Evolutionary conservation across 2,797 vertebrate species (phyloP).

Genomic region (Tiaroga cobitis): DNA sequence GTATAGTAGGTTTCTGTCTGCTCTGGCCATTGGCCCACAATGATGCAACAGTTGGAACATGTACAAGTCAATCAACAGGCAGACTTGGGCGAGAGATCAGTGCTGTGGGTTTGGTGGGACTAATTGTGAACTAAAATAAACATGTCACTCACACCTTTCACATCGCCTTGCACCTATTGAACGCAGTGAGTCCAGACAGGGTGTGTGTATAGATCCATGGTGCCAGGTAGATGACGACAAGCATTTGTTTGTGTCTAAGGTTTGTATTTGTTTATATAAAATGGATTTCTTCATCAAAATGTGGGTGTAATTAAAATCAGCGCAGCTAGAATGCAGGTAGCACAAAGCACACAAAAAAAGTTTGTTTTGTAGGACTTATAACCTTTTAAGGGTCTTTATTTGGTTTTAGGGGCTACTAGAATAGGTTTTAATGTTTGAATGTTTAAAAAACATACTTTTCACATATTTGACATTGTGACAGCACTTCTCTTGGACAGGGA

Average conservation of each 20-base stretch:
- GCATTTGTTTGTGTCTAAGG: slow-evolving; percentile 17
- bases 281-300: background rate
- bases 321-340: background rate
- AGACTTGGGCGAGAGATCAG: slow-evolving; percentile 13
- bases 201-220: background rate
- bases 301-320: background rate
- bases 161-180: slow-evolving; percentile 6
- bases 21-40: slow-evolving; percentile 5
- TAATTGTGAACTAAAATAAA: slow-evolving; percentile 52
- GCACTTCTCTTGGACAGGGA: no score
- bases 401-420: background rate
- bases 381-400: no score
- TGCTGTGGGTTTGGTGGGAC: slow-evolving; percentile 36
- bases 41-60: slow-evolving; percentile 26
- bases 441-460: no score
- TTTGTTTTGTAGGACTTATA: background rate
- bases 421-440: background rate
- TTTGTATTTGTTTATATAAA: slow-evolving; percentile 30
- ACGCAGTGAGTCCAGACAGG: slow-evolving; percentile 11
- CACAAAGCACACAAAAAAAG: background rate
- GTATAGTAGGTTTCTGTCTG: slow-evolving; percentile 12
- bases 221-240: slow-evolving; percentile 15
- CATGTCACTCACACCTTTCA: slow-evolving; percentile 47
- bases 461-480: no score
- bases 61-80: slow-evolving; percentile 44